Base-by-base conservation (phyloP, 1,140 invertebrate species). In the Parapsyche elsis region DNA sequence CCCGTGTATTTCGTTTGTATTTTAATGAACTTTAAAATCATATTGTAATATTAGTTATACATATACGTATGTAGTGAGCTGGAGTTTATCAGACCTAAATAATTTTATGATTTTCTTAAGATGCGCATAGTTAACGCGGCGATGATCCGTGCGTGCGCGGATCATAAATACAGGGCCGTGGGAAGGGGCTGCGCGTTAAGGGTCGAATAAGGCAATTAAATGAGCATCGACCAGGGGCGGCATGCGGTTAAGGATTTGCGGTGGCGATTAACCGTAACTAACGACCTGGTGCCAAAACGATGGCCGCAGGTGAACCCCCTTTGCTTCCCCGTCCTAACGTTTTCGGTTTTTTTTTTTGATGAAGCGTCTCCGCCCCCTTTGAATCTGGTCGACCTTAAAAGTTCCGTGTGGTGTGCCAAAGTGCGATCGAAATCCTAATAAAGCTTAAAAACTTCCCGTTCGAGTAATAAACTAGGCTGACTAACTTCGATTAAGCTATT, bases 171-270 rank as follows among this genome's bases (percentile, higher is more conserved):
- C 16, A 14, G 49, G 49, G 49, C 30, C 12, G 10, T 53, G 49
- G 10, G 16, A 53, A 53, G 49, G 16, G 49, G 49, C 16, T 2
- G 49, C 16, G 49, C 61, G 70, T 71, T 38, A 45, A 71, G 70
- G 70, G 24, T 71, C 38, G 70, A 71, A 71, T 71, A 71, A 71
- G 70, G 70, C 70, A 71, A 71, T 71, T 71, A 71, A 71, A 71
- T 45, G 70, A 71, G 24, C 70, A 71, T 71, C 38, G 26, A 45
- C 70, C 38, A 12, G 38, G 70, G 70, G 38, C 12, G 23, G 70
- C 26, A 5, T 71, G 70, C 26, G 70, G 70, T 71, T 71, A 71
- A 71, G 38, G 70, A 71, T 71, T 71, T 71, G 70, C 38, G 70
- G 70, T 71, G 70, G 70, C 24, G 70, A 71, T 71, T 71, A 71